phyloP scores from a whole-genome alignment of 1,140 invertebrate genomes.

The Conus ventricosus region DNA sequence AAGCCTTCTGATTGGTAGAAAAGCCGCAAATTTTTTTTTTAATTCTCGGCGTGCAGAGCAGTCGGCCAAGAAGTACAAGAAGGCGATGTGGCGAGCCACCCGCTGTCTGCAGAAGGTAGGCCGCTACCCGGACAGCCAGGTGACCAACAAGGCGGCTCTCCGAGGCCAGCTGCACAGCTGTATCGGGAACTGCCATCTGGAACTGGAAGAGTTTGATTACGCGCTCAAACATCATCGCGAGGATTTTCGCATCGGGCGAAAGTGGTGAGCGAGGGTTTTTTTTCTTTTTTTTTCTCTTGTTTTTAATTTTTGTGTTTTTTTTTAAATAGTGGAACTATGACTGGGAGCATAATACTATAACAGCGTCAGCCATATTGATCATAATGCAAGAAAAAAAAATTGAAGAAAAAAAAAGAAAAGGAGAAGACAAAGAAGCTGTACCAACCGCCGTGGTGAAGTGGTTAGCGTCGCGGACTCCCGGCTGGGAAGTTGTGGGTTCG shows the following conservation, averaged over 20 bases:
- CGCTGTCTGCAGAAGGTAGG: slow-evolving; percentile 64
- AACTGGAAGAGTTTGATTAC: slow-evolving; percentile 67
- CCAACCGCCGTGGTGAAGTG: no score
- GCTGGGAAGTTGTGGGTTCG: no score
- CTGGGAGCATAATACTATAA: no score
- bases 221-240: slow-evolving; percentile 64
- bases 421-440: no score
- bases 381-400: no score
- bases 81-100: slow-evolving; percentile 63
- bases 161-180: slow-evolving; percentile 70
- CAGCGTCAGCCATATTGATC: no score
- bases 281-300: neutral
- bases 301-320: neutral
- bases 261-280: slow-evolving; percentile 54
- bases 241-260: slow-evolving; percentile 65
- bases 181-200: slow-evolving; percentile 72
- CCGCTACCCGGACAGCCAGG: slow-evolving; percentile 58
- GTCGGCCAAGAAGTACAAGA: slow-evolving; percentile 60
- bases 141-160: slow-evolving; percentile 66
- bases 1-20: no score
- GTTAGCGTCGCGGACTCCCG: no score
- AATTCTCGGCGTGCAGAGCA: slow-evolving; percentile 58
- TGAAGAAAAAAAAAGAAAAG: no score
- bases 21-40: neutral
- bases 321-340: no score